Conservation (phyloP, 1,140 invertebrate genomes). For the Atta colombica region DNA sequence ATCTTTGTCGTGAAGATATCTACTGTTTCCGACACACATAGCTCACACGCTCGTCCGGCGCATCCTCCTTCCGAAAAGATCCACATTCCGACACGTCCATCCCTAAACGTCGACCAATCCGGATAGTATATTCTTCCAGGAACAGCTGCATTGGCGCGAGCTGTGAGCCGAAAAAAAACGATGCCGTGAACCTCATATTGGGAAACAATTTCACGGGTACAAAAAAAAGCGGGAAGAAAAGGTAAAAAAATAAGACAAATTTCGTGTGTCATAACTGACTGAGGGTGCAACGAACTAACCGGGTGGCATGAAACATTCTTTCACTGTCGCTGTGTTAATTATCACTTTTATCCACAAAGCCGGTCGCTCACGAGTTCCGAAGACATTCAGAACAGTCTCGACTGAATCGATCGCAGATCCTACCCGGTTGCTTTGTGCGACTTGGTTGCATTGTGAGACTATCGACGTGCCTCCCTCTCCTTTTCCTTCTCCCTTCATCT, state of each 20-base stretch:
- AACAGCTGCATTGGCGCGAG: constrained; percentile 24
- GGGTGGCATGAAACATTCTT: constrained; percentile 59
- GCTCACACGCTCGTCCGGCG: constrained; percentile 4
- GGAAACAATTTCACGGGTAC: constrained; percentile 1
- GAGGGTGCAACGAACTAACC: constrained; percentile 66
- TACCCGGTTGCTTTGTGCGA: constrained; percentile 1
- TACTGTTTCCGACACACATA: constrained; percentile 30
- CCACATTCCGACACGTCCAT: constrained; percentile 50
- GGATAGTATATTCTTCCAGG: constrained; percentile 19
- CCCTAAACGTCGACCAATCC: constrained; percentile 42
- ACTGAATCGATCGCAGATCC: constrained; percentile 50
- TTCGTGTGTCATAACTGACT: constrained; percentile 67
- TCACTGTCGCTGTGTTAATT: constrained; percentile 59
- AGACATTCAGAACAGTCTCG: constrained; percentile 2
- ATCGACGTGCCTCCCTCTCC: background rate
- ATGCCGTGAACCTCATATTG: background rate
- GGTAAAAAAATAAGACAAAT: background rate
- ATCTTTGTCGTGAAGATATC: constrained; percentile 23
- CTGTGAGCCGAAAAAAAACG: constrained; percentile 12
- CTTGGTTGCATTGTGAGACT: constrained; percentile 39
- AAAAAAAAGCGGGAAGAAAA: constrained; percentile 32
- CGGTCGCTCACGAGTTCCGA: background rate
- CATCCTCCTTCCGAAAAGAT: constrained; percentile 44
- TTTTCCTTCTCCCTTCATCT: too few relatives aligned
- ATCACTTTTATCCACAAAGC: constrained; percentile 59